A percentile compares a stretch with the other conserved stretches of the same genome.
Conservation (phyloP, 2,113 vertebrate species). For the Burhinus bistriatus region DNA sequence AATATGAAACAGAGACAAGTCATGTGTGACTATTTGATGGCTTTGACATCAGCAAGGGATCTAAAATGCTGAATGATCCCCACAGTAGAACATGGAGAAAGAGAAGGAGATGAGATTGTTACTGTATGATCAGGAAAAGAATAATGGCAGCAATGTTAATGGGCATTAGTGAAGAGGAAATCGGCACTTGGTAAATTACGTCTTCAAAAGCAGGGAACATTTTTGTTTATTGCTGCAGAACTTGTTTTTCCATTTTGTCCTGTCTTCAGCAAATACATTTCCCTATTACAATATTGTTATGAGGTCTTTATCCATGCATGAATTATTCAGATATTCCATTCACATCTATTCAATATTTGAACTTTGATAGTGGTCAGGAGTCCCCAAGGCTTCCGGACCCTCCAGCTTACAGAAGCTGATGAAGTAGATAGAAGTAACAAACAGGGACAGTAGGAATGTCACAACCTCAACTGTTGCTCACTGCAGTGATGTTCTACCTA, state of each 20-base stretch:
- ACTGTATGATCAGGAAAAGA: not conserved
- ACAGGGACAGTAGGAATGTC: not conserved
- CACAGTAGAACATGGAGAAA: not conserved
- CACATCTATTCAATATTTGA: not conserved
- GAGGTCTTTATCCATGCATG: not conserved
- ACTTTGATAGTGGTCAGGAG: not conserved
- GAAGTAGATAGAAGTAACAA: not conserved
- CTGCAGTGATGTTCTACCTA: not conserved
- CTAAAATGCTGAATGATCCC: not conserved
- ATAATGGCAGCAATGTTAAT: not conserved
- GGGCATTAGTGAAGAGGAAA: not conserved
- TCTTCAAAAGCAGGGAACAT: not conserved
- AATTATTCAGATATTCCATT: not conserved
- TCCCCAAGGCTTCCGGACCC: not conserved
- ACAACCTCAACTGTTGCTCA: not conserved
- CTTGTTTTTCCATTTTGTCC: not conserved
- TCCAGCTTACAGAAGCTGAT: not conserved
- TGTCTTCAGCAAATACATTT: not conserved
- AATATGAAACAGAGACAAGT: not conserved
- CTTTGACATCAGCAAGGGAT: not conserved
- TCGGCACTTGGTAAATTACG: not conserved
- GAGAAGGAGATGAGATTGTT: not conserved
- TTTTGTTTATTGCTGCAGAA: not conserved
- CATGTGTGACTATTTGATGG: not conserved
- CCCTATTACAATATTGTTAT: not conserved